Evolutionary conservation across 1,140 invertebrate genomes (phyloP).

Genomic region (Procambarus virginalis): DNA sequence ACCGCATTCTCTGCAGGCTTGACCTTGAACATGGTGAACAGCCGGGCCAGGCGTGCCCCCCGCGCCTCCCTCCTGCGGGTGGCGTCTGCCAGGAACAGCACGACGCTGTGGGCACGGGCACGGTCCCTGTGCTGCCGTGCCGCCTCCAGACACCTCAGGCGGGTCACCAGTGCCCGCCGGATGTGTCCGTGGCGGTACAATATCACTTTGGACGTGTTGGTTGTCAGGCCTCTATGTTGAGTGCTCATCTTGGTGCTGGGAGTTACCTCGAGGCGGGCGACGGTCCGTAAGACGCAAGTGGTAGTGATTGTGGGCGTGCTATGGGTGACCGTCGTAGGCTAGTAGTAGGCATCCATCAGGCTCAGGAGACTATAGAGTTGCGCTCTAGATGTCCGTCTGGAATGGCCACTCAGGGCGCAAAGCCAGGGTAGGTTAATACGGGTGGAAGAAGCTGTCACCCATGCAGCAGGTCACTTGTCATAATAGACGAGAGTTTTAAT

Average conservation of each 20-base stretch:
- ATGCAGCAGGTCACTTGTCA: slow-evolving; percentile 19
- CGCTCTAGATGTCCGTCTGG: no score
- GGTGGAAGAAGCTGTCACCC: no score
- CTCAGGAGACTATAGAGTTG: no score
- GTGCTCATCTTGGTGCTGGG: neutral
- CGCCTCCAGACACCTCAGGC: neutral
- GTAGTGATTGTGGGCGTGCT: neutral
- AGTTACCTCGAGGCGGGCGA: neutral
- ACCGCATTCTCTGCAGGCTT: slow-evolving; percentile 16
- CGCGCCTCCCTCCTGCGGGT: slow-evolving; percentile 33
- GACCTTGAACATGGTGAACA: slow-evolving; percentile 43
- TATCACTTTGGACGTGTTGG: slow-evolving; percentile 20
- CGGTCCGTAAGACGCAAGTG: neutral
- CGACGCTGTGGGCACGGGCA: slow-evolving; percentile 18
- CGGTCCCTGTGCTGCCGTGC: slow-evolving; percentile 10
- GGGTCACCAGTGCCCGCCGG: slow-evolving; percentile 7
- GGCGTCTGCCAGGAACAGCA: slow-evolving; percentile 34
- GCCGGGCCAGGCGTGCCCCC: neutral
- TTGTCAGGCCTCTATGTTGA: neutral
- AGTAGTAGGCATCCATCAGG: neutral
- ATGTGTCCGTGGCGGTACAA: slow-evolving; percentile 29
- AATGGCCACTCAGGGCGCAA: no score
- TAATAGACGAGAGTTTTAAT: slow-evolving; percentile 39
- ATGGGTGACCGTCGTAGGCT: neutral
- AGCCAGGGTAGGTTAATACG: no score